phyloP scores from a whole-genome alignment of 1,140 invertebrate species.

The Nautilus pompilius region DNA sequence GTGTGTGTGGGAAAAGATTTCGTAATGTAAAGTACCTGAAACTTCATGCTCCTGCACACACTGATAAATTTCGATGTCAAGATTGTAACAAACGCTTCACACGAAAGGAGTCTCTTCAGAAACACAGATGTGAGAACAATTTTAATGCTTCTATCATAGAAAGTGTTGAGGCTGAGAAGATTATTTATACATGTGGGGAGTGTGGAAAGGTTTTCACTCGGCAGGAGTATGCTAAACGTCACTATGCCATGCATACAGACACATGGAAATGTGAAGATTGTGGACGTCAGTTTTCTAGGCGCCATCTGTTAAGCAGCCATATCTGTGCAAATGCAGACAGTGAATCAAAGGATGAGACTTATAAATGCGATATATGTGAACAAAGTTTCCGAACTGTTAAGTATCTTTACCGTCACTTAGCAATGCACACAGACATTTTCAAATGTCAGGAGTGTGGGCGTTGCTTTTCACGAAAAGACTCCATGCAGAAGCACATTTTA shows the following conservation, averaged over 20 bases:
- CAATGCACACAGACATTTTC: constrained; percentile 59
- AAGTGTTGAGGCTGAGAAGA: constrained; percentile 8
- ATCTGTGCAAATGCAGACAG: constrained; percentile 4
- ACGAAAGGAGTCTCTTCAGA: constrained; percentile 34
- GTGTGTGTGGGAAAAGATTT: constrained; percentile 34
- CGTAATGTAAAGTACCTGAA: constrained; percentile 27
- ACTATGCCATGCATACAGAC: constrained; percentile 23
- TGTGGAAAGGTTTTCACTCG: constrained; percentile 28
- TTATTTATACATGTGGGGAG: constrained; percentile 21
- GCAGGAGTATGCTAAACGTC: constrained; percentile 15
- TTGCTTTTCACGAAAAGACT: constrained; percentile 47
- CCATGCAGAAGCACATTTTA: constrained; percentile 40
- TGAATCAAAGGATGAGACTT: background rate
- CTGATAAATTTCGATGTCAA: constrained; percentile 32
- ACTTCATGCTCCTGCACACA: constrained; percentile 38
- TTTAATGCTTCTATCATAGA: background rate
- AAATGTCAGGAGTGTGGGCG: constrained; percentile 51
- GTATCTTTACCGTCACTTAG: constrained; percentile 58
- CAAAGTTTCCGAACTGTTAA: constrained; percentile 56
- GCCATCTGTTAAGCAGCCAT: constrained; percentile 15
- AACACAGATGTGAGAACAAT: constrained; percentile 30
- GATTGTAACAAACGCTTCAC: constrained; percentile 39
- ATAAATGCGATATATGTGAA: constrained; percentile 60
- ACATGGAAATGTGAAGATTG: constrained; percentile 24
- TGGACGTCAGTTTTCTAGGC: constrained; percentile 18